These are phyloP conservation scores for Theretra japonica DNA, from an alignment of 2,888 invertebrate species.

Conservation along the genomic window DNA sequence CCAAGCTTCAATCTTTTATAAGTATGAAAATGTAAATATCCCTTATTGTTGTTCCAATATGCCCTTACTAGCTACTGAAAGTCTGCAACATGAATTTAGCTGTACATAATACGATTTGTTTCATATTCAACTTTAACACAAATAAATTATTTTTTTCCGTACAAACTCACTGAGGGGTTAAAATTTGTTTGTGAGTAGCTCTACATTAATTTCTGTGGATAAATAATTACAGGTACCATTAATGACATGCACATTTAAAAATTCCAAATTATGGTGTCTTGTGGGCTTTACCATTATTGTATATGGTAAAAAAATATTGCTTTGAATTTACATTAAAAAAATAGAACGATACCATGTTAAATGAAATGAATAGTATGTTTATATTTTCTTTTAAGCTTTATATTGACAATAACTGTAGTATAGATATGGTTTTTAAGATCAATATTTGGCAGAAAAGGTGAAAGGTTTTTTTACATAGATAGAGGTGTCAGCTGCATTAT, in stretches of 20 bases:
- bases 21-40: too few relatives aligned
- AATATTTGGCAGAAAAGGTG: too few relatives aligned
- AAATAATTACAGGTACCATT: constrained; percentile 13
- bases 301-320: not conserved
- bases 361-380: too few relatives aligned
- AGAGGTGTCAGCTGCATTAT: too few relatives aligned
- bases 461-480: too few relatives aligned
- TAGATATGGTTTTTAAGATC: too few relatives aligned
- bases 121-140: not conserved
- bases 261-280: constrained; percentile 7
- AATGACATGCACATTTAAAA: constrained; percentile 24
- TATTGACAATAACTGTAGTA: too few relatives aligned
- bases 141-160: not conserved
- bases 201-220: not conserved
- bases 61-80: too few relatives aligned
- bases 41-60: too few relatives aligned
- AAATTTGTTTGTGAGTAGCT: constrained; percentile 9
- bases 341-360: not conserved
- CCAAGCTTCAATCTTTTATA: too few relatives aligned
- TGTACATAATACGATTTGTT: not conserved
- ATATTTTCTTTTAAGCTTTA: too few relatives aligned
- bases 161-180: not conserved
- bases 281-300: not conserved
- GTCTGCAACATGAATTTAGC: not conserved
- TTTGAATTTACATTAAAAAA: not conserved